Conservation (phyloP, 2,113 vertebrate species). For the Myrmophylax atrothorax region DNA sequence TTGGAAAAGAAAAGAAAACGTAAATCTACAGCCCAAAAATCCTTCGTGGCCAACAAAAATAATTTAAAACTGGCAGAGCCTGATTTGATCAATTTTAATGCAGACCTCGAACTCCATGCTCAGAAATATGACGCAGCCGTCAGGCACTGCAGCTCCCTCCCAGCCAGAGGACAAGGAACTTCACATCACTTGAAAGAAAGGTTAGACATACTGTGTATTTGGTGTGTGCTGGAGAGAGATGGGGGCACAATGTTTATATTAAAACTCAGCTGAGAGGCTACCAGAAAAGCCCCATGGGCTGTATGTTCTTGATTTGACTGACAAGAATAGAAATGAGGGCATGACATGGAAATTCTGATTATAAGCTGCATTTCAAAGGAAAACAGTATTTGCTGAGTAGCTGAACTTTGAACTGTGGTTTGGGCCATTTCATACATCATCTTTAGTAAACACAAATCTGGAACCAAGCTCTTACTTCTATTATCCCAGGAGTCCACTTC, state of each 20-base stretch:
- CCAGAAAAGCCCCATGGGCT: background rate
- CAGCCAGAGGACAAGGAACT: background rate
- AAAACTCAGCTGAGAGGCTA: background rate
- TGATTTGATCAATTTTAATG: background rate
- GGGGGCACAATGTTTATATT: background rate
- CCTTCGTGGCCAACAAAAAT: background rate
- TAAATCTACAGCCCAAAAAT: background rate
- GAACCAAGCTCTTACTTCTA: background rate
- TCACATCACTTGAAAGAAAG: background rate
- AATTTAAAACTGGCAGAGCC: background rate
- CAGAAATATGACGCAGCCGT: background rate
- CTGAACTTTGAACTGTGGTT: background rate
- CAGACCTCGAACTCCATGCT: background rate
- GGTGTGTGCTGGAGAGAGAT: background rate
- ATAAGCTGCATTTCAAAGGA: background rate
- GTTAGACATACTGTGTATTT: background rate
- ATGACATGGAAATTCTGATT: background rate
- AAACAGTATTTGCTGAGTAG: background rate
- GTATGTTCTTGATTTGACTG: background rate
- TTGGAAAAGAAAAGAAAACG: background rate
- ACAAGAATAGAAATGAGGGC: background rate
- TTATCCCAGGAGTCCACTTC: background rate
- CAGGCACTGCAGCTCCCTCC: background rate
- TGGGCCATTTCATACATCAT: background rate
- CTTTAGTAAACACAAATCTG: background rate